Evolutionary conservation across 2,888 invertebrate genomes (phyloP).

Genomic region (Ophioninae sp.): DNA sequence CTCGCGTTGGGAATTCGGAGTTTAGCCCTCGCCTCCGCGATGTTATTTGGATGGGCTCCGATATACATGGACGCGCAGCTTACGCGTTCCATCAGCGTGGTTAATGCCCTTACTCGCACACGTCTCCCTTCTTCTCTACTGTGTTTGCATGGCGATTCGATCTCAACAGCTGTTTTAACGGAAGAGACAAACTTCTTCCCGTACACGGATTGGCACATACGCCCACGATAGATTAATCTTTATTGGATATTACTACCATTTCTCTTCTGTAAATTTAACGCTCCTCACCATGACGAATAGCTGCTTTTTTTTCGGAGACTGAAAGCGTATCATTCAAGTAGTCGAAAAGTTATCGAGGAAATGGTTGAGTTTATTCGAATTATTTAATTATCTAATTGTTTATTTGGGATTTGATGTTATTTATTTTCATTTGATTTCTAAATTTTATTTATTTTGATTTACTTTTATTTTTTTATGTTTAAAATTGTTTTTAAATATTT

Average conservation of each 20-base stretch:
- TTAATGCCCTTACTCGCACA: slow-evolving; percentile 28
- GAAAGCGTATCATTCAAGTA: neutral
- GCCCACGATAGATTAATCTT: slow-evolving; percentile 28
- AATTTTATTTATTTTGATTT: no score
- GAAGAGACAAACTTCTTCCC: slow-evolving; percentile 33
- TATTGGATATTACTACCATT: neutral
- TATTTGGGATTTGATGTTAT: no score
- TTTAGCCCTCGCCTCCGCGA: slow-evolving; percentile 39
- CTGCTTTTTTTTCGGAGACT: neutral
- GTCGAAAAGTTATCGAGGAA: neutral
- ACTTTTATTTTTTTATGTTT: no score
- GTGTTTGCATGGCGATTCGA: slow-evolving; percentile 44
- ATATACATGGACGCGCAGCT: neutral
- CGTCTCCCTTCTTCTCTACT: slow-evolving; percentile 37
- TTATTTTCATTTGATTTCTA: no score
- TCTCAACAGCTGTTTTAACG: slow-evolving; percentile 52
- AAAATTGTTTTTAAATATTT: no score
- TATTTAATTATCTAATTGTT: no score
- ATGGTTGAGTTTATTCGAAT: neutral
- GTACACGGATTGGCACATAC: neutral
- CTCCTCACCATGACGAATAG: neutral
- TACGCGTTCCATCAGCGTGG: slow-evolving; percentile 35
- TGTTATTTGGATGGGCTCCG: slow-evolving; percentile 24
- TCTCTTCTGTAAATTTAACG: neutral
- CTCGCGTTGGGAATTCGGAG: slow-evolving; percentile 36